Percentiles rank a stretch among this genome's conserved stretches.
Evolutionary conservation across 2,888 invertebrate species (phyloP).

Genomic region (Tiphia femorata): DNA sequence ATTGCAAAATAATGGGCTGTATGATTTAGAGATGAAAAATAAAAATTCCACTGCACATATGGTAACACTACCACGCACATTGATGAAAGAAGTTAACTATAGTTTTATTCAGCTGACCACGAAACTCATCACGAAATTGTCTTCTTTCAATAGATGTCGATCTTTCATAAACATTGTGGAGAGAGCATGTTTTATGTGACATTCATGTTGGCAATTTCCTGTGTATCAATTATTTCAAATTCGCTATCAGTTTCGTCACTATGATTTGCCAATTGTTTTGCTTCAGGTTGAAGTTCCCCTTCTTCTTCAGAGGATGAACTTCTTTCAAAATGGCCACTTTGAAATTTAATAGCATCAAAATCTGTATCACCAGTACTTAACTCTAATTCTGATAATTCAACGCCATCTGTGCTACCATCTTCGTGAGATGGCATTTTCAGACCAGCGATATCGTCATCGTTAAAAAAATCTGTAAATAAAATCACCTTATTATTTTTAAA

Average conservation of each 20-base stretch:
- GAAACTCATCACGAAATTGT: too few relatives aligned
- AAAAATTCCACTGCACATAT: too few relatives aligned
- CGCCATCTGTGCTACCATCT: constrained; percentile 63
- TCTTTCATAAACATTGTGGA: constrained; percentile 6
- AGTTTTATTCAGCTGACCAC: too few relatives aligned
- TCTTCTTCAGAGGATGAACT: constrained; percentile 63
- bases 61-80: too few relatives aligned
- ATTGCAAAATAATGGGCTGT: too few relatives aligned
- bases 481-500: too few relatives aligned
- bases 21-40: too few relatives aligned
- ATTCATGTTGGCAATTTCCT: constrained; percentile 51
- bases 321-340: constrained; percentile 63
- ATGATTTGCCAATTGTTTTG: constrained; percentile 46
- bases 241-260: constrained; percentile 65
- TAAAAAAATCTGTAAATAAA: constrained; percentile 54
- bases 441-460: constrained; percentile 60
- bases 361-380: constrained; percentile 59
- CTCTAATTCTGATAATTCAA: constrained; percentile 64
- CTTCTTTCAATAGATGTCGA: too few relatives aligned
- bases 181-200: constrained; percentile 27
- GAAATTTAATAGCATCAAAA: constrained; percentile 59
- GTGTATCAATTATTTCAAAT: constrained; percentile 64
- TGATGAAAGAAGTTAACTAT: too few relatives aligned
- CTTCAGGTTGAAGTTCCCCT: constrained; percentile 51
- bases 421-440: constrained; percentile 67